These are phyloP conservation scores for Brachyhypopomus occidentalis DNA, from an alignment of 2,113 vertebrate genomes.

Conservation along the genomic window DNA sequence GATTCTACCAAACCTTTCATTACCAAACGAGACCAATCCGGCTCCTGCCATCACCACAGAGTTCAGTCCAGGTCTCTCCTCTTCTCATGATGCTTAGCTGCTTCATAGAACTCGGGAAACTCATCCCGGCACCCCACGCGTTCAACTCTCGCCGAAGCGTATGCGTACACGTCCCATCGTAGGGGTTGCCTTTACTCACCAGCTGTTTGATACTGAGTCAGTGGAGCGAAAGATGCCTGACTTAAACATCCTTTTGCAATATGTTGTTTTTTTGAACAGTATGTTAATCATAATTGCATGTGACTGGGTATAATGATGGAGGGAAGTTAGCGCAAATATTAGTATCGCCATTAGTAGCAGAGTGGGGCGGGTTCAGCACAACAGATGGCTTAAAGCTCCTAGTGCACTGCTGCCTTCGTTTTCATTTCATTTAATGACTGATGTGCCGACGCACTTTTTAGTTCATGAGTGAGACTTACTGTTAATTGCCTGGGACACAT, in stretches of 20 bases:
- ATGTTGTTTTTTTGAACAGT: constrained; percentile 41
- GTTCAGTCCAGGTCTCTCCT: no score
- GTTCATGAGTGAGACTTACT: background rate
- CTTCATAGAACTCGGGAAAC: no score
- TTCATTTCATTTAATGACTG: constrained; percentile 9
- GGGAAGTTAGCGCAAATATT: constrained; percentile 37
- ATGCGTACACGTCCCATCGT: no score
- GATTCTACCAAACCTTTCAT: no score
- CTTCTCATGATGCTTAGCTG: no score
- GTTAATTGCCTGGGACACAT: no score
- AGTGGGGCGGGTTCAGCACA: constrained; percentile 1
- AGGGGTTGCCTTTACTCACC: background rate
- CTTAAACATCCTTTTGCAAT: constrained; percentile 43
- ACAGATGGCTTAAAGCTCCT: constrained; percentile 33
- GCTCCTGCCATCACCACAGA: no score
- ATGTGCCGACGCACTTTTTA: background rate
- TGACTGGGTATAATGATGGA: constrained; percentile 38
- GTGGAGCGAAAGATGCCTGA: background rate
- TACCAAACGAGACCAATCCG: no score
- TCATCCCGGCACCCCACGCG: no score
- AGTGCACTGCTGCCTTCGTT: constrained; percentile 18
- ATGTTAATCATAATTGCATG: constrained; percentile 46
- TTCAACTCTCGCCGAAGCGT: no score
- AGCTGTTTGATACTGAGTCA: constrained; percentile 24
- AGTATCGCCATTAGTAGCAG: constrained; percentile 2